Percentiles rank a stretch among this genome's conserved stretches.
phyloP scores from a whole-genome alignment of 2,888 invertebrate genomes.

The Erebia ligea region DNA sequence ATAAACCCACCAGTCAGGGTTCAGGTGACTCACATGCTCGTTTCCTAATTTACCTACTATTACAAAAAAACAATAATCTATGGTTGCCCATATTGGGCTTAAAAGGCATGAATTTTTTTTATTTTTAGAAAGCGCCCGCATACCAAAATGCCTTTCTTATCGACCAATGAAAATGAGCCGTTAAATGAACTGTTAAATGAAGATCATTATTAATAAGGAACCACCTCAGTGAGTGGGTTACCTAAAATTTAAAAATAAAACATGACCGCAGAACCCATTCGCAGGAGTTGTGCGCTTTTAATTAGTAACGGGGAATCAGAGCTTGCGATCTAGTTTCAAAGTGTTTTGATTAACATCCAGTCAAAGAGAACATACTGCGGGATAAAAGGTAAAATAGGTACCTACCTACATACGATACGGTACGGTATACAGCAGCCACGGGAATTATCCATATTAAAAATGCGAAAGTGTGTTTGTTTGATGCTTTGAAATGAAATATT shows the following conservation, averaged over 20 bases:
- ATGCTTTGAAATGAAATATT: no score
- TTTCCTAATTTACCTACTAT: no score
- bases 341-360: constrained; percentile 11
- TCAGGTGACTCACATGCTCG: no score
- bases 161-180: neutral
- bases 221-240: neutral
- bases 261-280: neutral
- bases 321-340: constrained; percentile 19
- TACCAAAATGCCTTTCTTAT: no score
- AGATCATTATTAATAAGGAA: neutral
- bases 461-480: no score
- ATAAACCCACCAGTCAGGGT: no score
- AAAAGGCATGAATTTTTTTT: no score
- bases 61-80: no score
- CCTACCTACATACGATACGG: no score
- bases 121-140: no score
- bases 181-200: neutral
- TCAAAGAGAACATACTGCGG: constrained; percentile 7
- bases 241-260: neutral
- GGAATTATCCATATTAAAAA: neutral
- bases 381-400: no score
- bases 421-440: neutral
- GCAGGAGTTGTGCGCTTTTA: constrained; percentile 9
- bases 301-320: constrained; percentile 13
- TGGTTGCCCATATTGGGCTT: no score